Conservation (phyloP, 2,888 invertebrate species). For the Leucania comma region DNA sequence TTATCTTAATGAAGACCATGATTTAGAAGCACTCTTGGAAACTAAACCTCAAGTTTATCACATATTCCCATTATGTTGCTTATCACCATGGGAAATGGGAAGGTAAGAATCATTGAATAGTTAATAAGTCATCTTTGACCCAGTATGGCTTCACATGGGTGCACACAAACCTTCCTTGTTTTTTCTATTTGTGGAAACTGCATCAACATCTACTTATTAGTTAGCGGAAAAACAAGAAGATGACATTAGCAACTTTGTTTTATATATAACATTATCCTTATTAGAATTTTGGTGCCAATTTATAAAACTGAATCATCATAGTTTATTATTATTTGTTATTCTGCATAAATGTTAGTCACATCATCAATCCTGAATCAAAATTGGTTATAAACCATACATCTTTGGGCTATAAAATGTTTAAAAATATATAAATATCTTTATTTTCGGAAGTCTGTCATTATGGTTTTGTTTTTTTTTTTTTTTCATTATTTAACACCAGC, state of each 20-base stretch:
- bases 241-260: too few relatives aligned
- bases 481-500: too few relatives aligned
- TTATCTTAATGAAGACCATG: constrained; percentile 96
- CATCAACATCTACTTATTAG: too few relatives aligned
- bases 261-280: background rate
- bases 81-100: constrained; percentile 98
- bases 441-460: too few relatives aligned
- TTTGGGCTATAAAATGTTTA: too few relatives aligned
- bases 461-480: too few relatives aligned
- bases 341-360: background rate
- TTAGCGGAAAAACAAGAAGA: too few relatives aligned
- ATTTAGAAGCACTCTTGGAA: constrained; percentile 95
- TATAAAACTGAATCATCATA: background rate
- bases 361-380: background rate
- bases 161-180: too few relatives aligned
- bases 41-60: constrained; percentile 96
- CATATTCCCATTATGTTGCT: constrained; percentile 97
- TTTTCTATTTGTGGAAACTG: too few relatives aligned
- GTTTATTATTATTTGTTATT: background rate
- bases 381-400: too few relatives aligned
- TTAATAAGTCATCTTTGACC: background rate
- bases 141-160: background rate
- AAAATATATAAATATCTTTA: too few relatives aligned
- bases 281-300: background rate
- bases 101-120: constrained; percentile 85